Conservation (phyloP, 2,888 invertebrate species). For the Acleris laterana region DNA sequence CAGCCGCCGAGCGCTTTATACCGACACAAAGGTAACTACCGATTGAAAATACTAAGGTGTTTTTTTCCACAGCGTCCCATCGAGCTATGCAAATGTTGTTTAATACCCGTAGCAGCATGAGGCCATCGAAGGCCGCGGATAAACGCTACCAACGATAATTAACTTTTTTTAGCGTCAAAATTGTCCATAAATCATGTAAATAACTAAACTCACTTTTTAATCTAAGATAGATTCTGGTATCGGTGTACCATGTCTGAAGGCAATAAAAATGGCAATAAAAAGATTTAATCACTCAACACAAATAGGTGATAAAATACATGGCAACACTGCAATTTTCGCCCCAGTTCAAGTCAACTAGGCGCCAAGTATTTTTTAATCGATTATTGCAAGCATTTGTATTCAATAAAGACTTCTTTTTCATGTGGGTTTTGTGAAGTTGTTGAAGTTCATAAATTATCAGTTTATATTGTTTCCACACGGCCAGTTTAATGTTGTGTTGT, state of each 20-base stretch:
- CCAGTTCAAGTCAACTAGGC: conserved; percentile 38
- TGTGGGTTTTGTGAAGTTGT: neutral
- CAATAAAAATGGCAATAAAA: conserved; percentile 11
- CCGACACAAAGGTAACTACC: conserved; percentile 61
- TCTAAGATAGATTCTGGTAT: neutral
- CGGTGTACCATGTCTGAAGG: neutral
- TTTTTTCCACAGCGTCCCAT: conserved; percentile 53
- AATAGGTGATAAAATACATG: conserved; percentile 13
- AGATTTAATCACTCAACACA: conserved; percentile 16
- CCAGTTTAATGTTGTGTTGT: conserved; percentile 46
- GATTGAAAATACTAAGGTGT: conserved; percentile 57
- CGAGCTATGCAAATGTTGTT: conserved; percentile 70
- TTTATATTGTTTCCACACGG: conserved; percentile 41
- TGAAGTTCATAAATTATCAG: neutral
- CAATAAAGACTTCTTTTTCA: neutral
- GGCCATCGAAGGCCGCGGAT: conserved; percentile 58
- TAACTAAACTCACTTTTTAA: conserved; percentile 3
- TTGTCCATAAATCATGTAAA: conserved; percentile 17
- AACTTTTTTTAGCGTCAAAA: conserved; percentile 42
- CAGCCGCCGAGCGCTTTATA: conserved; percentile 62
- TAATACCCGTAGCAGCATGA: conserved; percentile 63
- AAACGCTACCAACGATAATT: conserved; percentile 65
- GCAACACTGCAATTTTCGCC: conserved; percentile 7
- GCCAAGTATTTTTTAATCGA: conserved; percentile 39
- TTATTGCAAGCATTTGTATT: neutral